phyloP scores from a whole-genome alignment of 2,113 vertebrate species.

The Cranoglanis bouderius region DNA sequence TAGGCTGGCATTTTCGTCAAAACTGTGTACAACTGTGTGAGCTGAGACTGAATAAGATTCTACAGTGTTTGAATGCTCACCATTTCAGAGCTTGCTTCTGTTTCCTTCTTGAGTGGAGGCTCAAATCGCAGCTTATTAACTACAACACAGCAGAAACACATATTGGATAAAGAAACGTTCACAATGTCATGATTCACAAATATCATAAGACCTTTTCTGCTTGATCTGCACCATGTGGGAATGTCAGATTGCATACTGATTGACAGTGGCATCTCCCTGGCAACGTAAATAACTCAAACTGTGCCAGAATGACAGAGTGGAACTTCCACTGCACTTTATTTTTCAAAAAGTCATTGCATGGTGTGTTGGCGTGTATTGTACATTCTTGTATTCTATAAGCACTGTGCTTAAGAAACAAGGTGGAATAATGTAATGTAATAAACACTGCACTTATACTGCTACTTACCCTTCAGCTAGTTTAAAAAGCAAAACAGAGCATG shows the following conservation, averaged over 20 bases:
- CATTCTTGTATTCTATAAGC: not conserved
- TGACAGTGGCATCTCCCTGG: not conserved
- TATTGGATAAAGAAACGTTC: not conserved
- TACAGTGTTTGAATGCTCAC: slow-evolving; percentile 62
- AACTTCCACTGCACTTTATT: not conserved
- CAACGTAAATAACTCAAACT: not conserved
- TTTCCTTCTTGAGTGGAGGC: slow-evolving; percentile 90
- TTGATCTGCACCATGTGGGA: not conserved
- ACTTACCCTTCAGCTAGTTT: not conserved
- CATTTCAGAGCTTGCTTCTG: slow-evolving; percentile 93
- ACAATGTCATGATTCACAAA: not conserved
- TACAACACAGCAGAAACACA: slow-evolving; percentile 66
- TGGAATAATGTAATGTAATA: not conserved
- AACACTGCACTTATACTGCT: not conserved
- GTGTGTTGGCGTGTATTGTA: not conserved
- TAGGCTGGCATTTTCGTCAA: not conserved
- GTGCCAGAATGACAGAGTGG: not conserved
- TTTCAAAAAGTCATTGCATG: not conserved
- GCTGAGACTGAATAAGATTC: not conserved
- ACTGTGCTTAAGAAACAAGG: not conserved
- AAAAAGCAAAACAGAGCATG: not conserved
- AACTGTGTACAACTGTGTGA: not conserved
- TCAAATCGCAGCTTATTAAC: slow-evolving; percentile 94
- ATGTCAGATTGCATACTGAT: not conserved
- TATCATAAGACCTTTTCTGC: slow-evolving; percentile 42